Base-by-base conservation (phyloP, 2,888 invertebrate genomes). In the Mimumesa dahlbomi region DNA sequence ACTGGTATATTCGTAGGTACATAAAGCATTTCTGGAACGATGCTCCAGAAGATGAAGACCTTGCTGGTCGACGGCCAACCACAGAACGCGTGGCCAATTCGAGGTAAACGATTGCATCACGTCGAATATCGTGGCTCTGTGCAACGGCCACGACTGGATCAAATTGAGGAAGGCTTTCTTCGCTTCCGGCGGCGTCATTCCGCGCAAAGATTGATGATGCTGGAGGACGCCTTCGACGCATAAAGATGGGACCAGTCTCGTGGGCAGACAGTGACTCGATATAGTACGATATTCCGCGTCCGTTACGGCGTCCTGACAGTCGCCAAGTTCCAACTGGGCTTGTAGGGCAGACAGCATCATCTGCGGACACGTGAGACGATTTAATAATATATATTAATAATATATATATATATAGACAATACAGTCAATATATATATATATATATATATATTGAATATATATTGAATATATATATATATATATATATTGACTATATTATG, bases 21-120 rank as follows among this genome's bases (percentile, higher is more conserved):
- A 97, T 0, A 98, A 92, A 34, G 97, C 94, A 85, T 95, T 95
- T 81, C 97, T 93, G 11, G 97, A 94, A 59, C 96, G 94, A 85
- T 96, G 95, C 82, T 98, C 96, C 82, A 98, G 91, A 71, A 98
- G 91, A 88, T 98, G 97, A 68, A 98, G 93, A 16, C 98, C 98
- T 82, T 93, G 93, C 89, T 97, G 97, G 90, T 98, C 97, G 53
- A 98, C 96, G 19, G 97, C 97, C 79, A 98, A 91, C 97, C 98
- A 97, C 45, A 98, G 91, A 42, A 95, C 94, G 84, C 97, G 93
- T 22, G 98, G 98, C 96, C 98, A 97, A 90, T 97, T 97, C 21
- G 97, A 97, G 11, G 98, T 97, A 89, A 97, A 98, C 9, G 97
- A 96, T 94, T 98, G 98, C 94, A 96, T 96, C 40, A 98, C 98